phyloP scores from a whole-genome alignment of 2,113 vertebrate genomes.

The Bufo gargarizans region DNA sequence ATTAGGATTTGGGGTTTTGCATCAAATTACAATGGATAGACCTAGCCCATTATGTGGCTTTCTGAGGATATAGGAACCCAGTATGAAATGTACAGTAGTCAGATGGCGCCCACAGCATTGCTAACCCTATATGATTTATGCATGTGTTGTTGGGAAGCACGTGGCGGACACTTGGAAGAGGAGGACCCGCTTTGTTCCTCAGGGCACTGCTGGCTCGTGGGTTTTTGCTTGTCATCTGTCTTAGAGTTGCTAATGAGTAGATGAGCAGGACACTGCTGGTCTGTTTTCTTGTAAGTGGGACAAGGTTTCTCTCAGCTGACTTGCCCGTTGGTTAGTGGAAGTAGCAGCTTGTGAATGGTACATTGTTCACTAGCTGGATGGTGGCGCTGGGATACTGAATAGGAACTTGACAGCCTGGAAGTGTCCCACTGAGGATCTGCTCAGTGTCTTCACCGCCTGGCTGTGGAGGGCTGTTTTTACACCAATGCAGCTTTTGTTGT shows the following conservation, averaged over 20 bases:
- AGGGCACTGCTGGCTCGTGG: background rate
- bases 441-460: background rate
- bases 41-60: no score
- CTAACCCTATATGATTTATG: background rate
- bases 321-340: slow-evolving; percentile 44
- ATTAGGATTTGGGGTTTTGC: no score
- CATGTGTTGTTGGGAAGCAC: background rate
- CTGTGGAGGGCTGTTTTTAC: background rate
- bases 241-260: slow-evolving; percentile 36
- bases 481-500: no score
- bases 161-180: background rate
- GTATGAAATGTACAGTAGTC: no score
- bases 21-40: no score
- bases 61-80: no score
- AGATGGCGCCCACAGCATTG: background rate
- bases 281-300: slow-evolving; percentile 39
- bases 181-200: background rate
- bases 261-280: slow-evolving; percentile 31
- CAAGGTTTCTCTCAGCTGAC: slow-evolving; percentile 44
- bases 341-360: slow-evolving; percentile 21
- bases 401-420: background rate
- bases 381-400: slow-evolving; percentile 36
- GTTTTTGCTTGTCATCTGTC: background rate
- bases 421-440: background rate
- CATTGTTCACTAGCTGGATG: slow-evolving; percentile 57